phyloP scores from a whole-genome alignment of 2,888 invertebrate species.

The Ophion costatus region DNA sequence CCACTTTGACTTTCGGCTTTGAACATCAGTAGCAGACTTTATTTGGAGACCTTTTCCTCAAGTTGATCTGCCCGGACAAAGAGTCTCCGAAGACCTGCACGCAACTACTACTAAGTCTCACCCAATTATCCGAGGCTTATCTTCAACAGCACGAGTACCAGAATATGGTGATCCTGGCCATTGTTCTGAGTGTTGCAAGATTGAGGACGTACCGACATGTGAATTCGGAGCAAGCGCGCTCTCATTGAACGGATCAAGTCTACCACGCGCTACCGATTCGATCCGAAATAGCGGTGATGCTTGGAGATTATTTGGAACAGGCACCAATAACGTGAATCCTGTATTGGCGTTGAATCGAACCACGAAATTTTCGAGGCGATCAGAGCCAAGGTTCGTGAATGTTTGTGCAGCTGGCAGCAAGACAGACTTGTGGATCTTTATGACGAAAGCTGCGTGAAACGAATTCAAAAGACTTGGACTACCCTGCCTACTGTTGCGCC shows the following conservation, averaged over 20 bases:
- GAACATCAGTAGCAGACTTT: neutral
- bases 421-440: constrained; percentile 21
- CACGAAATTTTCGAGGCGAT: constrained; percentile 15
- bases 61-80: neutral
- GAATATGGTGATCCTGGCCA: neutral
- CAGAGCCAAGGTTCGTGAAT: constrained; percentile 32
- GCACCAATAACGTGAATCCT: neutral
- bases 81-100: neutral
- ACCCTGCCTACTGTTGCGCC: neutral
- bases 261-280: constrained; percentile 3
- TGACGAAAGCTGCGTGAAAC: neutral
- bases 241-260: neutral
- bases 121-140: neutral
- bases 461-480: neutral
- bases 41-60: neutral
- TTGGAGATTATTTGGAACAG: constrained; percentile 17
- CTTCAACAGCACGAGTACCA: neutral
- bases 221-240: neutral
- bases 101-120: neutral
- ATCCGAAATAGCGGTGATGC: neutral
- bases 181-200: neutral
- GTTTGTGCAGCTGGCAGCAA: constrained; percentile 13
- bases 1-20: neutral
- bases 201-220: neutral
- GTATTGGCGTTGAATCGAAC: neutral